phyloP scores from a whole-genome alignment of 2,888 invertebrate species.

The Pandemis corylana region DNA sequence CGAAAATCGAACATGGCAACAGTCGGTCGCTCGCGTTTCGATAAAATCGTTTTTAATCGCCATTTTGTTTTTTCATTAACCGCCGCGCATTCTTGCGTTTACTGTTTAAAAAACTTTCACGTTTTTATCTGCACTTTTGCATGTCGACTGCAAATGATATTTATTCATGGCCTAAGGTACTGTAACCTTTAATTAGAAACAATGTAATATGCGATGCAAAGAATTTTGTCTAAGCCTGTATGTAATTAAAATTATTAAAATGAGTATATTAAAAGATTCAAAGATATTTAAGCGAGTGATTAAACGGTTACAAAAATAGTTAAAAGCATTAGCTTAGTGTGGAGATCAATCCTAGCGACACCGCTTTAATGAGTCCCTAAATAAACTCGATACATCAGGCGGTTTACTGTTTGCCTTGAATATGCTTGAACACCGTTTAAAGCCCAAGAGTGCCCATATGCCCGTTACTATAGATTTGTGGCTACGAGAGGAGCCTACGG shows the following conservation, averaged over 20 bases:
- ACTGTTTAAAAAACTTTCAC: constrained; percentile 11
- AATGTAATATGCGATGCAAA: no score
- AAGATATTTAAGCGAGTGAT: constrained; percentile 15
- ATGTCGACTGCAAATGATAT: background rate
- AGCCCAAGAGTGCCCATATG: background rate
- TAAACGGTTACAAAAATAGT: constrained; percentile 30
- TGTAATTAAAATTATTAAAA: background rate
- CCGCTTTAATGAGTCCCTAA: constrained; percentile 37
- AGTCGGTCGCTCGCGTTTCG: constrained; percentile 55
- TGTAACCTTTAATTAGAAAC: background rate
- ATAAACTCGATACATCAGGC: constrained; percentile 32
- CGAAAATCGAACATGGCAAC: constrained; percentile 42
- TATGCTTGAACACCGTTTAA: background rate
- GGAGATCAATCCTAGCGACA: constrained; percentile 27
- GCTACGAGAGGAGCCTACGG: constrained; percentile 4
- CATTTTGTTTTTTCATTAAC: constrained; percentile 56
- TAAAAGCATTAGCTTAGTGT: constrained; percentile 18
- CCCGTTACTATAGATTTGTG: background rate
- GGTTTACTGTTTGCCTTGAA: constrained; percentile 23
- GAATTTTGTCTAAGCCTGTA: no score
- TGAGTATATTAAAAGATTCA: background rate
- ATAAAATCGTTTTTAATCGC: constrained; percentile 55
- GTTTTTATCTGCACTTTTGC: background rate
- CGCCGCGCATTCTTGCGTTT: constrained; percentile 61
- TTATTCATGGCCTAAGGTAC: background rate